Conservation (phyloP, 2,888 invertebrate genomes). For the Stenolophus ochropezus region DNA sequence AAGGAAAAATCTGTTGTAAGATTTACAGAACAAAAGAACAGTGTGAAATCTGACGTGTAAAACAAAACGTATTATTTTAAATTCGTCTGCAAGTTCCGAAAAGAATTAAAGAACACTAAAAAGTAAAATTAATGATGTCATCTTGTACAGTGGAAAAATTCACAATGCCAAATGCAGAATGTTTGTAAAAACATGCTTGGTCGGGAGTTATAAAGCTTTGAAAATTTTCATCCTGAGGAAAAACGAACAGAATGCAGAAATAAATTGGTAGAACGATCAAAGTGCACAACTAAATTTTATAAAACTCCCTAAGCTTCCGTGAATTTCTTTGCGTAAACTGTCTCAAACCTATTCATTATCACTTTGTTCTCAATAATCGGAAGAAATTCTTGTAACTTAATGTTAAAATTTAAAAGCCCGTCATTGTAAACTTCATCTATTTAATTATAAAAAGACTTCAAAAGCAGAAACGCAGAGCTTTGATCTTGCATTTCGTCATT, state of each 20-base stretch:
- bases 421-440: not conserved
- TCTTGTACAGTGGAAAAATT: slow-evolving; percentile 4
- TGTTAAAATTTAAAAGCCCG: not conserved
- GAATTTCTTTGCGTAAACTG: not conserved
- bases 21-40: too few relatives aligned
- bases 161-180: slow-evolving; percentile 30
- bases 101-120: not conserved
- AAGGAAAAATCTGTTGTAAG: too few relatives aligned
- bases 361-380: not conserved
- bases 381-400: not conserved
- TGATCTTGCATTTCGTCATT: slow-evolving; percentile 6
- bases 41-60: too few relatives aligned
- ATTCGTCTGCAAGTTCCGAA: not conserved
- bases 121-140: slow-evolving; percentile 29
- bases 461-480: not conserved
- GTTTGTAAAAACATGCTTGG: slow-evolving; percentile 1
- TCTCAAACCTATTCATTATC: not conserved
- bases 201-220: slow-evolving; percentile 21
- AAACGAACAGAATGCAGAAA: slow-evolving; percentile 18
- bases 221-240: slow-evolving; percentile 17
- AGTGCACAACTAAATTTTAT: slow-evolving; percentile 23
- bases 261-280: slow-evolving; percentile 26
- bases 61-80: slow-evolving; percentile 7
- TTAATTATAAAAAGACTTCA: slow-evolving; percentile 14
- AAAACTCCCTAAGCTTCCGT: not conserved